These are phyloP conservation scores for Corapipo altera DNA, from an alignment of 2,113 vertebrate genomes.

Conservation along the genomic window DNA sequence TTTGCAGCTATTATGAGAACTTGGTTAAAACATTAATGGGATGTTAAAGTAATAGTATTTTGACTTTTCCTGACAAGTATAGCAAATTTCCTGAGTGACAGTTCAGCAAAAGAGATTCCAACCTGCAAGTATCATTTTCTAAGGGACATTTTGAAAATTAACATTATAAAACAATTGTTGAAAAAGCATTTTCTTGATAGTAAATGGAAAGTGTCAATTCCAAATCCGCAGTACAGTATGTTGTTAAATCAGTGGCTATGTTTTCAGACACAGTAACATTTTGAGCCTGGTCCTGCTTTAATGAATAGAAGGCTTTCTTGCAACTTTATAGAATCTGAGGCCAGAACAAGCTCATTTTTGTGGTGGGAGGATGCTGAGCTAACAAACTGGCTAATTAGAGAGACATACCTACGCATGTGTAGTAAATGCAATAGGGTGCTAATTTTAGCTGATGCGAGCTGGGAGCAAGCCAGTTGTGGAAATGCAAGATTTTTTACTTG, in stretches of 20 bases:
- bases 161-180: not conserved
- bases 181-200: not conserved
- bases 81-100: not conserved
- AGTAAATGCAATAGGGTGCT: conserved; percentile 14
- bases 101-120: not conserved
- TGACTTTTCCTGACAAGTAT: conserved; percentile 23
- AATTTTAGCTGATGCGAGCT: conserved; percentile 35
- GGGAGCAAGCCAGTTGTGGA: conserved; percentile 1
- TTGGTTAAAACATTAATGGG: conserved; percentile 40
- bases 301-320: not conserved
- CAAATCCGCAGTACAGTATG: not conserved
- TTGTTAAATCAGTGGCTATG: not conserved
- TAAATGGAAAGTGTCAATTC: not conserved
- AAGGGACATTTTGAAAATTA: not conserved
- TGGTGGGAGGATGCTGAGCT: conserved; percentile 13
- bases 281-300: not conserved
- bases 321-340: not conserved
- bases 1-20: conserved; percentile 21
- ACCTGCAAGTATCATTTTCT: not conserved
- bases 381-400: not conserved
- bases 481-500: not conserved
- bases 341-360: not conserved
- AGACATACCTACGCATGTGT: not conserved
- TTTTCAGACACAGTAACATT: not conserved
- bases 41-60: conserved; percentile 20